Evolutionary conservation across 2,888 invertebrate genomes (phyloP).

Genomic region (Chrysopilus asiliformis): DNA sequence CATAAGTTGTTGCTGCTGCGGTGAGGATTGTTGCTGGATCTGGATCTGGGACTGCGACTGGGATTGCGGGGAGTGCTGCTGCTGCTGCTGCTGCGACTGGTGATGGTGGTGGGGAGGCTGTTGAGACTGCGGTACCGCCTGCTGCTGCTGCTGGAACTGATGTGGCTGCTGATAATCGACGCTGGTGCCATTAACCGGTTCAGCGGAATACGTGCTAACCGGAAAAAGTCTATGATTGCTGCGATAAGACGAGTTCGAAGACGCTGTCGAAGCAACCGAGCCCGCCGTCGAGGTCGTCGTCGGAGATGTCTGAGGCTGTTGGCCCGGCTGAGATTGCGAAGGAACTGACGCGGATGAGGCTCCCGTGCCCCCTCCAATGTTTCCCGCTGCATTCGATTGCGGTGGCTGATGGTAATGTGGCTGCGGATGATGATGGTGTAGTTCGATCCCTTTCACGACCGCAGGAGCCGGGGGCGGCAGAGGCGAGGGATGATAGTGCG

Average conservation of each 20-base stretch:
- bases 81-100: slow-evolving; percentile 7
- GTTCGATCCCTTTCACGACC: slow-evolving; percentile 2
- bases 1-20: slow-evolving; percentile 23
- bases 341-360: slow-evolving; percentile 4
- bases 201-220: slow-evolving; percentile 54
- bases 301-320: slow-evolving; percentile 14
- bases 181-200: slow-evolving; percentile 35
- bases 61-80: neutral
- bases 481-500: slow-evolving; percentile 1
- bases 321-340: slow-evolving; percentile 8
- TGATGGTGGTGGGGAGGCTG: slow-evolving; percentile 13
- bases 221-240: slow-evolving; percentile 47
- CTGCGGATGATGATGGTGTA: slow-evolving; percentile 1
- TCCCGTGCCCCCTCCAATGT: neutral
- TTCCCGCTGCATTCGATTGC: neutral
- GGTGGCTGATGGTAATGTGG: slow-evolving; percentile 2
- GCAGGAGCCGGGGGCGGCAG: neutral
- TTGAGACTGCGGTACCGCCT: slow-evolving; percentile 14
- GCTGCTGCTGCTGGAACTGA: slow-evolving; percentile 19
- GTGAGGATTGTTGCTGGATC: slow-evolving; percentile 17
- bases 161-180: slow-evolving; percentile 23
- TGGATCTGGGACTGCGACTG: neutral
- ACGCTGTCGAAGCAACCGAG: neutral
- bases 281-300: slow-evolving; percentile 13
- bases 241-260: slow-evolving; percentile 28